Base-by-base conservation (phyloP, 2,113 vertebrate species). In the Malurus cyaneus region DNA sequence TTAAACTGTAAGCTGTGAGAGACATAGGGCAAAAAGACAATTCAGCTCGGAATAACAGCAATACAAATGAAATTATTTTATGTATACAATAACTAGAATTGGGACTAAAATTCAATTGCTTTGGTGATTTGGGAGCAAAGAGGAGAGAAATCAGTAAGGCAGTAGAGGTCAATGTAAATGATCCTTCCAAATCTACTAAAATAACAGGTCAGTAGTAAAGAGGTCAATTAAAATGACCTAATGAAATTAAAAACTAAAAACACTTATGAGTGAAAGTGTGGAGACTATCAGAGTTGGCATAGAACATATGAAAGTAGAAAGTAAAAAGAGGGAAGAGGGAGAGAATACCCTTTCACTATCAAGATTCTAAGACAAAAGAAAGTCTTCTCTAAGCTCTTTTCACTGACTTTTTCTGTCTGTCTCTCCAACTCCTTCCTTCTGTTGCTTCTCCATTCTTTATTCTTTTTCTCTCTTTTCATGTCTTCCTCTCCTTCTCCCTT, bases 1-100 rank as follows among this genome's bases (percentile, higher is more conserved):
- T 94, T 92, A 92, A 96, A 84, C 53, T 81, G 25, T 77, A 42
- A 90, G 21, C 57, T 88, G 23, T 54, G 66, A 76, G 94, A 93
- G 29, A 32, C 25, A 67, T 53, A 41, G 23, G 77, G 25, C 39
- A 91, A 89, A 90, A 89, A 72, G 57, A 71, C 36, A 57, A 79
- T 90, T 95, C 44, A 81, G 57, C 24, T 72, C 67, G 66, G 76
- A 92, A 87, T 88, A 94, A 94, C 26, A 92, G 18, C 60, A 71
- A 87, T 79, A 71, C 46, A 92, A 95, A 79, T 54, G 32, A 92
- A 91, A 88, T 90, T 86, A 64, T 72, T 84, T 81, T 54, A 74
- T 91, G 52, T 71, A 62, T 80, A 57, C 41, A 90, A 54, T 86
- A 90, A 77, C 39, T 72, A 50, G 46, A 81, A 94, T 21, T 85